A percentile compares a stretch with the other conserved stretches of the same genome.
Conservation (phyloP, 92 coral and sea anemone species). For the Umimayanthus chanpuru region DNA sequence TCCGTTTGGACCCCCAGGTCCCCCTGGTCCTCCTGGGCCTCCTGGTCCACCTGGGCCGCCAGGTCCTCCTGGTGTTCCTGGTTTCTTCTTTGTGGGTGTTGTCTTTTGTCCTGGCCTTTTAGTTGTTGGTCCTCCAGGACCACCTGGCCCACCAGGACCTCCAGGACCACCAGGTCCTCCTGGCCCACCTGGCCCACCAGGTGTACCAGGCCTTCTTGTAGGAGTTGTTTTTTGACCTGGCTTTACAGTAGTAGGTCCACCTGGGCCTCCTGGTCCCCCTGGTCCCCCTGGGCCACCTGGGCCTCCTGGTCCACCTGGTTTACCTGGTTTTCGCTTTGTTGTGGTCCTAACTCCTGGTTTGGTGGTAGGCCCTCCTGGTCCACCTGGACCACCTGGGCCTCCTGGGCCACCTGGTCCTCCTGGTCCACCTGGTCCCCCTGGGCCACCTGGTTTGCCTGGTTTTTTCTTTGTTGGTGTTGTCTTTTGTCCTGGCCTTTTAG, state of each 20-base stretch:
- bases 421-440: constrained; percentile 56
- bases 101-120: constrained; percentile 40
- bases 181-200: constrained; percentile 60
- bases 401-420: constrained; percentile 82
- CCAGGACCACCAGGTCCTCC: constrained; percentile 74
- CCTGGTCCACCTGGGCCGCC: constrained; percentile 57
- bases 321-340: constrained; percentile 53
- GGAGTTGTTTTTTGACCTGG: constrained; percentile 45
- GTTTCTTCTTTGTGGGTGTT: constrained; percentile 35
- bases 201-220: constrained; percentile 51
- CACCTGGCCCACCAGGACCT: constrained; percentile 82
- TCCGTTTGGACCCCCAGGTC: constrained; percentile 62
- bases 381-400: constrained; percentile 65
- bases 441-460: constrained; percentile 48
- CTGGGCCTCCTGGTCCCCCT: constrained; percentile 76
- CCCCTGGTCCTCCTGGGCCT: constrained; percentile 81
- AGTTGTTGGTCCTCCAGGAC: constrained; percentile 60
- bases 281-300: constrained; percentile 87
- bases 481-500: constrained; percentile 47
- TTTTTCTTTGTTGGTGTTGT: constrained; percentile 39
- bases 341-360: constrained; percentile 67
- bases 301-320: constrained; percentile 71
- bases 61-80: constrained; percentile 49
- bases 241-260: constrained; percentile 36
- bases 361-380: constrained; percentile 68